phyloP scores from a whole-genome alignment of 1,140 invertebrate species.

The Formica exsecta region DNA sequence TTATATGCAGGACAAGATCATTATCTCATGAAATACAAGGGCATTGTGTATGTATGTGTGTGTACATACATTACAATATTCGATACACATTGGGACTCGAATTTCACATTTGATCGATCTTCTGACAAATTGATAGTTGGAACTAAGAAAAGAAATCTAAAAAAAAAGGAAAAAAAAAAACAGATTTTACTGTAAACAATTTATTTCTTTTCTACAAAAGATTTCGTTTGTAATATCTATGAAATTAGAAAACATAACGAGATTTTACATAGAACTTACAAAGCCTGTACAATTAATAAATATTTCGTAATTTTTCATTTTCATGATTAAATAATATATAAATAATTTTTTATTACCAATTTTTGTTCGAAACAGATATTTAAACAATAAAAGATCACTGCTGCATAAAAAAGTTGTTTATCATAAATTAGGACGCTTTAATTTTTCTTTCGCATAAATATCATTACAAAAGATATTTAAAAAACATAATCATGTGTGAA shows the following conservation, averaged over 20 bases:
- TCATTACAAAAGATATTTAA: background rate
- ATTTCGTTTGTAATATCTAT: conserved; percentile 20
- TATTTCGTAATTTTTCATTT: background rate
- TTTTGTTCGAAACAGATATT: background rate
- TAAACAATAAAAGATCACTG: background rate
- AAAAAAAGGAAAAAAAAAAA: background rate
- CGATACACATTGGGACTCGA: conserved; percentile 24
- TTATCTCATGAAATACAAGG: conserved; percentile 26
- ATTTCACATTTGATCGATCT: background rate
- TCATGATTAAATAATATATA: background rate
- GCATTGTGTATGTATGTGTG: background rate
- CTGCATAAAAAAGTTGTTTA: too few species aligned
- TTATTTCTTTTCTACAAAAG: conserved; percentile 39
- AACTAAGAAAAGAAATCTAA: conserved; percentile 18
- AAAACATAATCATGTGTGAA: background rate
- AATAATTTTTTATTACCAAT: conserved; percentile 17
- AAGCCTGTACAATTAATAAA: background rate
- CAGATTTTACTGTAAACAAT: conserved; percentile 20
- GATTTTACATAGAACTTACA: conserved; percentile 10
- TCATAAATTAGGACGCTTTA: background rate
- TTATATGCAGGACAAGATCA: conserved; percentile 37
- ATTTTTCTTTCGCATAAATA: background rate
- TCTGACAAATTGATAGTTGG: background rate
- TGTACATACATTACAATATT: conserved; percentile 22
- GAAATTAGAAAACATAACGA: conserved; percentile 4